These are phyloP conservation scores for Littorina saxatilis DNA, from an alignment of 1,140 invertebrate genomes.

Conservation along the genomic window DNA sequence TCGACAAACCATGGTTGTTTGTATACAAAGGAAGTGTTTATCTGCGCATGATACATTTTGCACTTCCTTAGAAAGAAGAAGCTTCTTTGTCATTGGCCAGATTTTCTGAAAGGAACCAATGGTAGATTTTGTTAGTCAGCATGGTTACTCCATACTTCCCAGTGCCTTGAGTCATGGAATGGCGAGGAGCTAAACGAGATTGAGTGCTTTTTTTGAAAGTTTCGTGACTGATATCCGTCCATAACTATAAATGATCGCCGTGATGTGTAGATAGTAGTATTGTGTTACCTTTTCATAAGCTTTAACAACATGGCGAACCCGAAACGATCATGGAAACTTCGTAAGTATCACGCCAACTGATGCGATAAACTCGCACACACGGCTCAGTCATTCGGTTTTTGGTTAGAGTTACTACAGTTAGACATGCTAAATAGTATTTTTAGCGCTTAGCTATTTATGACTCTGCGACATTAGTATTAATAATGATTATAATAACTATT, in stretches of 20 bases:
- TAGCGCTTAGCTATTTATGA: conserved; percentile 26
- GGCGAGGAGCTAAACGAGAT: not conserved
- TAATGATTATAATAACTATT: too few relatives aligned
- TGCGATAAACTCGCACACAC: not conserved
- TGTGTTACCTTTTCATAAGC: not conserved
- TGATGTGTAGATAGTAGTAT: not conserved
- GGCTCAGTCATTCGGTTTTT: too few relatives aligned
- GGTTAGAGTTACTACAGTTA: too few relatives aligned
- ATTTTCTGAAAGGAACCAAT: conserved; percentile 22
- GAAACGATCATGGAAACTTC: conserved; percentile 77
- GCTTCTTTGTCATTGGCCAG: conserved; percentile 7
- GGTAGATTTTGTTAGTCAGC: conserved; percentile 4
- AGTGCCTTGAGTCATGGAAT: conserved; percentile 23
- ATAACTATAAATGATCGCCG: not conserved
- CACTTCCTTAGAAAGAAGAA: conserved; percentile 19
- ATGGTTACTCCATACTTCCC: conserved; percentile 34
- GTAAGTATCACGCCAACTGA: conserved; percentile 66
- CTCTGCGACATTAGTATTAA: too few relatives aligned
- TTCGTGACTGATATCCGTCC: conserved; percentile 5
- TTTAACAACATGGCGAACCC: conserved; percentile 66
- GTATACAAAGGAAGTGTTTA: conserved; percentile 51
- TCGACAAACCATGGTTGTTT: conserved; percentile 31
- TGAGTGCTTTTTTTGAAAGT: not conserved
- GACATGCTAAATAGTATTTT: not conserved
- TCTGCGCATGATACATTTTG: conserved; percentile 34